Evolutionary conservation across 2,888 invertebrate species (phyloP).

Genomic region (Pardosa pseudoannulata): DNA sequence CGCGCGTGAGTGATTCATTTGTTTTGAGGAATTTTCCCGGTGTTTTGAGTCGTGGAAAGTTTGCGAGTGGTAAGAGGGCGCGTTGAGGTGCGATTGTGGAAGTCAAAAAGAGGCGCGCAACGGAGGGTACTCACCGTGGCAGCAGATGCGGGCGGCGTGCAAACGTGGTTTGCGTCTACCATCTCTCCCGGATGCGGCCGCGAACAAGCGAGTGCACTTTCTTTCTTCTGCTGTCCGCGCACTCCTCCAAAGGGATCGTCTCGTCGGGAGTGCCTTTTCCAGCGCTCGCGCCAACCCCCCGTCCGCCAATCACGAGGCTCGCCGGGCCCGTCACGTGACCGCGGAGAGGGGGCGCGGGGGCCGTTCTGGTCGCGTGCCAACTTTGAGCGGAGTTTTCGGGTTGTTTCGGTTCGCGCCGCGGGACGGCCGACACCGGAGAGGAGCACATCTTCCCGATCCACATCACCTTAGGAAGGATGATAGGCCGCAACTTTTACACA

Average conservation of each 20-base stretch:
- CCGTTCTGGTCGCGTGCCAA: constrained; percentile 66
- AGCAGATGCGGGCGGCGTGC: constrained; percentile 41
- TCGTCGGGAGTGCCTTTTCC: constrained; percentile 34
- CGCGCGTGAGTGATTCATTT: too few species aligned
- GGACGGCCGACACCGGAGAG: constrained; percentile 15
- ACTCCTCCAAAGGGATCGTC: not conserved
- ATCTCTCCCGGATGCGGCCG: constrained; percentile 21
- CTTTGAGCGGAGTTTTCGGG: constrained; percentile 32
- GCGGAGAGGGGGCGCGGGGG: not conserved
- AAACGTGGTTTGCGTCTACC: constrained; percentile 53
- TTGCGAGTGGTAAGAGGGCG: too few species aligned
- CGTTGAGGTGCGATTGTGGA: too few species aligned
- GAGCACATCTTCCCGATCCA: not conserved
- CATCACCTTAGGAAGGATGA: not conserved
- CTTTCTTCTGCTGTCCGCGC: not conserved
- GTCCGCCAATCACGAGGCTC: constrained; percentile 25
- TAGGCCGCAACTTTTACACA: too few species aligned
- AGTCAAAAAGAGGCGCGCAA: constrained; percentile 11
- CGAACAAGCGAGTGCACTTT: not conserved
- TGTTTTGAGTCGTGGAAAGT: too few species aligned
- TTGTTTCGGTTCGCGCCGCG: constrained; percentile 34
- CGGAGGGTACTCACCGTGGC: constrained; percentile 35
- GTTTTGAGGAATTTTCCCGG: too few species aligned
- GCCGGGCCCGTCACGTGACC: constrained; percentile 44
- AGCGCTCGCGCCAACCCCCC: constrained; percentile 54